Base-by-base conservation (phyloP, 2,888 invertebrate species). In the Myopa tessellatipennis region DNA sequence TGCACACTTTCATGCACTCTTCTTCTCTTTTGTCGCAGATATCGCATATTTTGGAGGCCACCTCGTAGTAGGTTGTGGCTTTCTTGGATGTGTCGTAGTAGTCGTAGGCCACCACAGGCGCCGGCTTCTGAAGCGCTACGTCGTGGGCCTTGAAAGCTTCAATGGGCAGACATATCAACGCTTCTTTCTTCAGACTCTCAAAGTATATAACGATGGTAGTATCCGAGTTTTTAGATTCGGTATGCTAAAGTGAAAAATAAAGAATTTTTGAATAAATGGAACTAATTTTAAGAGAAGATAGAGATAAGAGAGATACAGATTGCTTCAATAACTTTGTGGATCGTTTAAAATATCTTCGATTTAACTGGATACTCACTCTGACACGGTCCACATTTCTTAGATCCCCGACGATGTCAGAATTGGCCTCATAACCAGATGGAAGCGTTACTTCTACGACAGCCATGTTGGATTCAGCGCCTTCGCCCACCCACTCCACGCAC, bases 361-460 rank as follows among this genome's bases (percentile, higher is more conserved):
- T 4, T n/a, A 45, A 60, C 60, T 72, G n/a, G 16, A 68, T 60
- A 83, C 84, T 81, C 82, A 88, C 88, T 80, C 87, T 84, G 12
- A 89, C 88, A 50, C 85, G 87, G 81, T 92, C 91, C 82, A 91
- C 90, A 67, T 81, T 78, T 18, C 82, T 81, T n/a, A 93, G 88
- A 80, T 92, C 91, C 3, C 94, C 94, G 68, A 96, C 90, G 0
- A 93, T 94, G 84, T 93, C 93, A 93, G 83, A 92, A 83, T 97
- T 96, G 0, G 95, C 95, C 0, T 95, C 92, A 87, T 95, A 98
- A 38, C 98, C 98, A 0, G 97, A 97, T 0, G 97, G 97, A 79
- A 98, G 91, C 78, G 93, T 93, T 0, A 98, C 94, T 85, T 97
- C 96, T 91, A 98, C 93, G 3, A 98, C 93, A n/a, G 96, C 95